A percentile compares a stretch with the other conserved stretches of the same genome.
Conservation (phyloP, 2,888 invertebrate species). For the Caprella mutica region DNA sequence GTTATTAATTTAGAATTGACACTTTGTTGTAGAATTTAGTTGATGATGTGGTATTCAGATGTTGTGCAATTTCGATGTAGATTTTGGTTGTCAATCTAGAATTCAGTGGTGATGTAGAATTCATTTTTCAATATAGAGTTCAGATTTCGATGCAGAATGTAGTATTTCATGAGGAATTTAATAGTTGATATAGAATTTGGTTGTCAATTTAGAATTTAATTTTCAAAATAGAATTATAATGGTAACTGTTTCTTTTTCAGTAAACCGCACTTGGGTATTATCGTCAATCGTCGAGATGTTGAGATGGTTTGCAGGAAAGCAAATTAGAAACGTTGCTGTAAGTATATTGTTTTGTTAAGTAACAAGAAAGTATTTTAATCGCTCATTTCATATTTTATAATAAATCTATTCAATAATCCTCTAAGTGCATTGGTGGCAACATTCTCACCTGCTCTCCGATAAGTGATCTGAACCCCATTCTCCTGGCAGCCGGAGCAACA, state of each 20-base stretch:
- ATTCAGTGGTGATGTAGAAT: too few relatives aligned
- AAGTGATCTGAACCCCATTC: slow-evolving; percentile 85
- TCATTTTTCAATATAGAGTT: too few relatives aligned
- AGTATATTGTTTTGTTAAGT: slow-evolving; percentile 38
- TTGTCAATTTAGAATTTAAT: neutral
- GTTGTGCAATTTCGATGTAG: too few relatives aligned
- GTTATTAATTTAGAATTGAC: too few relatives aligned
- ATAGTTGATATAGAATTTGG: too few relatives aligned
- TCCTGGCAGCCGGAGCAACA: slow-evolving; percentile 57
- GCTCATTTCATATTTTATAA: too few relatives aligned
- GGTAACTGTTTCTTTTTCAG: slow-evolving; percentile 35
- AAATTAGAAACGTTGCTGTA: slow-evolving; percentile 82
- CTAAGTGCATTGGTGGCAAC: slow-evolving; percentile 78
- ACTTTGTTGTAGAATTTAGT: too few relatives aligned
- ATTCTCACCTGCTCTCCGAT: slow-evolving; percentile 92
- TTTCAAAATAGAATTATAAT: neutral
- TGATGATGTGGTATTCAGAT: too few relatives aligned
- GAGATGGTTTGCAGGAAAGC: slow-evolving; percentile 87
- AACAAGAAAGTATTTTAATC: neutral
- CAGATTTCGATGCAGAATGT: too few relatives aligned
- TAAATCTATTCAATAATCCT: too few relatives aligned
- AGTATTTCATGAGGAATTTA: too few relatives aligned
- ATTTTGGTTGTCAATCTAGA: too few relatives aligned
- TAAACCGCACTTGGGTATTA: slow-evolving; percentile 37
- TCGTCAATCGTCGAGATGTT: slow-evolving; percentile 67